Conservation (phyloP, 2,797 vertebrate species). For the Malurus splendens region DNA sequence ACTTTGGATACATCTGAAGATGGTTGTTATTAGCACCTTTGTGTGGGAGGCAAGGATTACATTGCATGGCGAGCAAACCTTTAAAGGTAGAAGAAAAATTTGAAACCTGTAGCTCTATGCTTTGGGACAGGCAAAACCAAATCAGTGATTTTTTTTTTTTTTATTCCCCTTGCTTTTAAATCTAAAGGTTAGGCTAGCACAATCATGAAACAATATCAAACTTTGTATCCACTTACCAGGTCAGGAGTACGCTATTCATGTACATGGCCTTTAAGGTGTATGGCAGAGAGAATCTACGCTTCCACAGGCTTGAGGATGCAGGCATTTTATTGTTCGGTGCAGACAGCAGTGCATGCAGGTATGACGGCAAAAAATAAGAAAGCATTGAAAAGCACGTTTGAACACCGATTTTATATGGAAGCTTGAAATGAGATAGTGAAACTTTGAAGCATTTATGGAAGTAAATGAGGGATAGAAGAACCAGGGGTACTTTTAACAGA, state of each 20-base stretch:
- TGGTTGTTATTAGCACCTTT: neutral
- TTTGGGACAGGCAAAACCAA: neutral
- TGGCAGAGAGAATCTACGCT: neutral
- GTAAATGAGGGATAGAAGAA: neutral
- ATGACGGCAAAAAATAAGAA: neutral
- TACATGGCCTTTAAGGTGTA: neutral
- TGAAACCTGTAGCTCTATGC: neutral
- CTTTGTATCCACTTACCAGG: neutral
- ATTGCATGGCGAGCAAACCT: neutral
- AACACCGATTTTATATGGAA: accelerated
- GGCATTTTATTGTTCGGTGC: neutral
- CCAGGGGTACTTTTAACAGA: neutral
- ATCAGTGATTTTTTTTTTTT: neutral
- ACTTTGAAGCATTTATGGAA: neutral
- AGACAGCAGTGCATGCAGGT: accelerated
- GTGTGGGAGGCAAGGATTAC: neutral
- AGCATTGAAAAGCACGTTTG: neutral
- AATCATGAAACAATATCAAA: neutral
- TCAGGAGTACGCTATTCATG: accelerated
- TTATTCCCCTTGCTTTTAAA: neutral
- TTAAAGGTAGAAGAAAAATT: neutral
- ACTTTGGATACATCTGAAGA: neutral
- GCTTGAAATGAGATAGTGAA: neutral
- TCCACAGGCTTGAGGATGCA: neutral
- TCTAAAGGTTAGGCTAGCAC: neutral